Conservation (phyloP, 2,797 vertebrate species). For the Staurois parvus region DNA sequence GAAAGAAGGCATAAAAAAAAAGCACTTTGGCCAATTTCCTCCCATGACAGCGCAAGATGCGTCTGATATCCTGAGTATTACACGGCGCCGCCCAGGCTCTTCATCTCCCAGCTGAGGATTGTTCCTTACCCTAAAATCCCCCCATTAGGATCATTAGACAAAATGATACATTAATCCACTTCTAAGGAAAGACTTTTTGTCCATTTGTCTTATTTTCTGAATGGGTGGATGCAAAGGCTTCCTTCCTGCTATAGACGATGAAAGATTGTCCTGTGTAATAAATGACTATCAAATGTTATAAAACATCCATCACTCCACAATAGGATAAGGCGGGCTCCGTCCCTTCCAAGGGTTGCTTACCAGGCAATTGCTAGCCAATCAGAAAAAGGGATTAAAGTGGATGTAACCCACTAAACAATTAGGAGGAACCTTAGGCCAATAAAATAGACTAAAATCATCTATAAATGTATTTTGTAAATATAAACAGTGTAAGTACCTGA, state of each 20-base stretch:
- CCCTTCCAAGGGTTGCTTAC: no score
- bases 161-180: constrained; percentile 6
- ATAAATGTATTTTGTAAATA: no score
- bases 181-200: background rate
- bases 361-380: no score
- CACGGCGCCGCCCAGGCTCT: constrained; percentile 8
- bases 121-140: background rate
- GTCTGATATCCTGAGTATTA: background rate
- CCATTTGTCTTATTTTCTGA: constrained; percentile 4
- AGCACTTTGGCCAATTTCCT: background rate
- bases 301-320: background rate
- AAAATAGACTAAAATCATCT: no score
- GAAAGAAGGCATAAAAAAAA: background rate
- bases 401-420: no score
- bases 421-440: no score
- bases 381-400: no score
- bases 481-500: no score
- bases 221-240: constrained; percentile 2
- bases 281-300: background rate
- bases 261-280: background rate
- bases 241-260: constrained; percentile 20
- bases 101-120: background rate
- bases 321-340: background rate
- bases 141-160: background rate
- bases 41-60: background rate